Evolutionary conservation across 2,888 invertebrate genomes (phyloP), one percentile per base, ranked within the genome.

Genomic region (Microctonus hyperodae): DNA sequence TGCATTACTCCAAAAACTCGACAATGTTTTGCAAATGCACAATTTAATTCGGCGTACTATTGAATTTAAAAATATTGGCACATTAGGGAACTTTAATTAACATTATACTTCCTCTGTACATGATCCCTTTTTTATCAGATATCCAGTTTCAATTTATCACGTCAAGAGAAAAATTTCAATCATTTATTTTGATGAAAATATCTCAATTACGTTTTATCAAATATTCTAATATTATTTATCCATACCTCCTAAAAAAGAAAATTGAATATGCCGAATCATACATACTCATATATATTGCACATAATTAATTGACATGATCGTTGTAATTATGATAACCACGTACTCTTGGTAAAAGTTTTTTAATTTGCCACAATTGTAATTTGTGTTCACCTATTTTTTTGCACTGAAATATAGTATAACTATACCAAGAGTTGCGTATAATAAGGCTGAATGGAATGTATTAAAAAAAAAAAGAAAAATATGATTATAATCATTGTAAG

Each of bases 391-490:
- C 7, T 28, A 5, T 28, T 44, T 44, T 44, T 16, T 40, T 13
- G 7, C 7, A 20, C 9, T 7, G 16, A n/a, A n/a, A n/a, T n/a
- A n/a, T n/a, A n/a, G n/a, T 16, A 6, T 0, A 6, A 16, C 20
- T 44, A 7, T 6, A 16, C 58, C 58, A 50, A 62, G 65, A 66
- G 59, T 55, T 51, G 65, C 63, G 63, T 40, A 31, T 66, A 44
- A 64, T 44, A 68, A 71, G 69, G 68, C 71, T 71, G 71, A 71
- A 68, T 69, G 64, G 58, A 59, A 58, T 35, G n/a, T 68, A 57
- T 66, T 62, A 31, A 40, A 61, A 55, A 62, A 63, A 57, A 58
- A 65, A 65, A 40, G 57, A 62, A 68, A 20, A 35, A 60, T 25
- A 60, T 28, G 58, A 56, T 44, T 37, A 25, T 55, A 58, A 67